Base-by-base conservation (phyloP, 2,113 vertebrate species). In the Pelodiscus sinensis region DNA sequence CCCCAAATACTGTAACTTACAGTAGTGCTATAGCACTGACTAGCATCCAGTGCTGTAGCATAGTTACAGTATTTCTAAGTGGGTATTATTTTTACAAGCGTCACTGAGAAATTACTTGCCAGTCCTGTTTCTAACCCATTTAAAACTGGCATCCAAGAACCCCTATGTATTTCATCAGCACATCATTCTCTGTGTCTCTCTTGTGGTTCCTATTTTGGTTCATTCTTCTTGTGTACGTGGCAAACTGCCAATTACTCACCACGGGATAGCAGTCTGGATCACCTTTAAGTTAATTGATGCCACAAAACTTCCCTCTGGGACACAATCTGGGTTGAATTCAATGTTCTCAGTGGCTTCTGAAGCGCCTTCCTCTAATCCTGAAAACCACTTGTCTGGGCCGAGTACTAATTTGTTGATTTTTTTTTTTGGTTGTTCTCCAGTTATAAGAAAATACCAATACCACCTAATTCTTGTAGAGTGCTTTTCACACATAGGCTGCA, bases 271-370 rank as follows among this genome's bases (percentile, higher is more conserved):
- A 95, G 93, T 88, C 87, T 60, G 91, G 89, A 89, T 96, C 95
- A 97, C 96, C 96, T 96, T 95, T 89, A 88, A 94, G 92, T 91
- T 96, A 97, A 94, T 85, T 96, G 92, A 96, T 96, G 93, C 93
- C 95, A 96, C 96, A 95, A 89, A 96, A 91, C 92, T 94, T 95
- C 95, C 92, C 94, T 92, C 94, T 89, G 95, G 94, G 93, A 96
- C 82, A 93, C 94, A 95, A 96, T 94, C 95, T 94, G 95, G 95
- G 94, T 91, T 90, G 92, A 68, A 90, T 92, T 93, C 93, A 95
- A 12, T 90, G 90, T 93, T 90, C 93, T 80, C 71, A 55, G 77
- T 92, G 79, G 88, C 92, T 95, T 96, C 91, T 89, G 81, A 94
- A 95, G 79, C 50, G n/a, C 22, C 0, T 90, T 80, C 88, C 85